Conservation (phyloP, 1,140 invertebrate species). For the Aleiodes sp. region DNA sequence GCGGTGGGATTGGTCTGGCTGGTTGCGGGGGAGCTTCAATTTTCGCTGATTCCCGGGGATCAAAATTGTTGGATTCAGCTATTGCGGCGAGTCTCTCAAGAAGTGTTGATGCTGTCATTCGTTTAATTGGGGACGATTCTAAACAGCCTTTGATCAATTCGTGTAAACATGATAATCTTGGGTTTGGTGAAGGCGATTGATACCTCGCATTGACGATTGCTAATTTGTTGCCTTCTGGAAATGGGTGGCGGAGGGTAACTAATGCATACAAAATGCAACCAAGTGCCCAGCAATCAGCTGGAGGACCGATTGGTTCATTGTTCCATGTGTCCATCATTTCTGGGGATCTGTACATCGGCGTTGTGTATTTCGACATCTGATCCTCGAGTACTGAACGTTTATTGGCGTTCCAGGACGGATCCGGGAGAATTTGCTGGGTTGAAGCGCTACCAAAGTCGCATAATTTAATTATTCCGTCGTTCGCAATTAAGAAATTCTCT, state of each 20-base stretch:
- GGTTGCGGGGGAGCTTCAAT: conserved; percentile 68
- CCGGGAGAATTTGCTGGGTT: conserved; percentile 82
- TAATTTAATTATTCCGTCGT: conserved; percentile 88
- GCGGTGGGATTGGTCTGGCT: conserved; percentile 55
- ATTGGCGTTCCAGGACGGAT: conserved; percentile 90
- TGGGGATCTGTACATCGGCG: conserved; percentile 90
- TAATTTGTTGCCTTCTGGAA: conserved; percentile 95
- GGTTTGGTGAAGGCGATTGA: conserved; percentile 81
- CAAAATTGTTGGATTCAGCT: conserved; percentile 83
- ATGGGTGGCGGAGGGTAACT: conserved; percentile 95
- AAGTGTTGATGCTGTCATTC: conserved; percentile 80
- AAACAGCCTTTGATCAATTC: conserved; percentile 92
- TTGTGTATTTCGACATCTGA: conserved; percentile 79
- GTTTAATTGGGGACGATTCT: conserved; percentile 80
- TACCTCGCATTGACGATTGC: conserved; percentile 97
- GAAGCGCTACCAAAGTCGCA: conserved; percentile 99
- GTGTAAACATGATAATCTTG: conserved; percentile 85
- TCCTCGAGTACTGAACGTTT: conserved; percentile 94
- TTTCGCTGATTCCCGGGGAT: conserved; percentile 78
- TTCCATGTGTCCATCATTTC: conserved; percentile 99
- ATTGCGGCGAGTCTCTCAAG: conserved; percentile 88
- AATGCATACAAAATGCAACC: conserved; percentile 95
- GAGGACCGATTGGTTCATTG: conserved; percentile 89
- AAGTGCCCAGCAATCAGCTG: conserved; percentile 95
- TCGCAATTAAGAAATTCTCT: conserved; percentile 79